Conservation (phyloP, 2,113 vertebrate species). For the Heterochromis multidens region DNA sequence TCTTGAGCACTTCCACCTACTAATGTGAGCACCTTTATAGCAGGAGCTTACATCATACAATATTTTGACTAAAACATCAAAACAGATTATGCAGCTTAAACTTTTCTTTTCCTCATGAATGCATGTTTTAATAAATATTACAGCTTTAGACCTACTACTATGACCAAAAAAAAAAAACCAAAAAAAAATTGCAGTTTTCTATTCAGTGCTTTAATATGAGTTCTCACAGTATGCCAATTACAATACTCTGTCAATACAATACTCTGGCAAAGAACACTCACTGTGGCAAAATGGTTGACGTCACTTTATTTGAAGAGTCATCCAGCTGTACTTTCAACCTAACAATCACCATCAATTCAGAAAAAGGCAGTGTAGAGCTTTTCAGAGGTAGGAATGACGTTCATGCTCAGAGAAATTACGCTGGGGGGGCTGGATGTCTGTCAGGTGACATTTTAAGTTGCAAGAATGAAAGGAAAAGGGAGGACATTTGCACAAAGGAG, state of each 20-base stretch:
- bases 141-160: too few species aligned
- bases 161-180: not conserved
- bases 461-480: not conserved
- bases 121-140: too few species aligned
- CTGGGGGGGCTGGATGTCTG: not conserved
- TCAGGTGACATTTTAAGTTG: not conserved
- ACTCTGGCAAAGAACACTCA: not conserved
- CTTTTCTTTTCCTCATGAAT: too few species aligned
- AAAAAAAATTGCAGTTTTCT: too few species aligned
- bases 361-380: not conserved
- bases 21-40: not conserved
- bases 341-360: slow-evolving; percentile 13
- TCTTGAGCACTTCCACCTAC: not conserved
- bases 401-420: not conserved
- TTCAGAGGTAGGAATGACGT: not conserved
- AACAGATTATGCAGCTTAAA: too few species aligned
- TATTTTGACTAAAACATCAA: too few species aligned
- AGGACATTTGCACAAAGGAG: not conserved
- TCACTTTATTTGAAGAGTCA: not conserved
- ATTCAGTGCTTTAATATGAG: not conserved
- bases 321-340: not conserved
- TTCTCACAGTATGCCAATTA: not conserved
- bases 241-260: not conserved
- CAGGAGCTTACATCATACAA: not conserved
- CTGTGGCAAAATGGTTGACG: not conserved